Percentiles rank a stretch among this genome's conserved stretches.
phyloP scores from a whole-genome alignment of 2,113 vertebrate genomes.

The Boulengeromyrus knoepffleri region DNA sequence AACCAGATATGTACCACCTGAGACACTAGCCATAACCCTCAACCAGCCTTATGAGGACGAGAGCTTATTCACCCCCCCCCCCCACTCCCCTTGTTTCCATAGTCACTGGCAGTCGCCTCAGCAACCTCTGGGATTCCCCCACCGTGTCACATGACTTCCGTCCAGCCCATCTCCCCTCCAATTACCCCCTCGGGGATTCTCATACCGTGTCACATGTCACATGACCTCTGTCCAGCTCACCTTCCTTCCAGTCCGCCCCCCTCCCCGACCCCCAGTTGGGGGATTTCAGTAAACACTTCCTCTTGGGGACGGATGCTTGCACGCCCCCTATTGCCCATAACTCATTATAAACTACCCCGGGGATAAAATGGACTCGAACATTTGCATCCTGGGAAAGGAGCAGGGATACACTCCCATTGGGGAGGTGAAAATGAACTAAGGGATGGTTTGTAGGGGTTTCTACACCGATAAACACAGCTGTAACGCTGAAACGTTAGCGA shows the following conservation, averaged over 20 bases:
- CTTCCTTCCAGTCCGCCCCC: no score
- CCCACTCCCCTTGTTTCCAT: background rate
- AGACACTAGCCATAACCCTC: background rate
- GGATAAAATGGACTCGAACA: background rate
- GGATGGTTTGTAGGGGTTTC: background rate
- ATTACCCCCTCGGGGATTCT: background rate
- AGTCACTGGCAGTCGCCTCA: background rate
- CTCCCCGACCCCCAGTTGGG: no score
- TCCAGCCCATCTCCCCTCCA: background rate
- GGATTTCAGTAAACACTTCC: background rate
- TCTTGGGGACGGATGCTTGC: no score
- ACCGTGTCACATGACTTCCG: background rate
- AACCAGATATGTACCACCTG: background rate
- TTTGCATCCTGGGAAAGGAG: background rate
- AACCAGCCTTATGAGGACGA: background rate
- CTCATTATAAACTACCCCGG: conserved; percentile 5
- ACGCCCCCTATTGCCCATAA: background rate
- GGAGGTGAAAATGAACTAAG: background rate
- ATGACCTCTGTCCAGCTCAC: no score
- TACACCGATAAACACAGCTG: background rate
- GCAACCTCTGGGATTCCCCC: background rate
- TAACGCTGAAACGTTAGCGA: background rate
- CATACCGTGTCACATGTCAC: no score
- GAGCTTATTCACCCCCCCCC: background rate
- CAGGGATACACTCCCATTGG: background rate